These are phyloP conservation scores for Etheostoma cragini DNA, from an alignment of 2,113 vertebrate species.

Conservation along the genomic window DNA sequence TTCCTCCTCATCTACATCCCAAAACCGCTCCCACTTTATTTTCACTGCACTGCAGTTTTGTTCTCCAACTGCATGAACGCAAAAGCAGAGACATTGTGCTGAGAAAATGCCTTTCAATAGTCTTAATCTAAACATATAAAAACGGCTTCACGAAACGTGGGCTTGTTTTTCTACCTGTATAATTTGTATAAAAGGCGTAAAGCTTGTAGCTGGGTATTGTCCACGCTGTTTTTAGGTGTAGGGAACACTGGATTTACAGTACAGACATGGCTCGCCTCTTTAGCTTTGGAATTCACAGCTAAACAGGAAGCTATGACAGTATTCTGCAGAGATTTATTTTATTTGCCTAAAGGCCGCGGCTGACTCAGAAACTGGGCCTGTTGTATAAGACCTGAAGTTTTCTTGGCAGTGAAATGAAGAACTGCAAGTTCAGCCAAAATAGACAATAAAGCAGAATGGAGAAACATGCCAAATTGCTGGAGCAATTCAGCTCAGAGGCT, in stretches of 20 bases:
- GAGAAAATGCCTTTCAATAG: constrained; percentile 35
- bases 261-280: constrained; percentile 72
- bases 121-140: constrained; percentile 40
- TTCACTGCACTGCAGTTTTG: constrained; percentile 64
- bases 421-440: constrained; percentile 93
- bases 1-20: constrained; percentile 48
- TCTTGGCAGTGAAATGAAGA: constrained; percentile 86
- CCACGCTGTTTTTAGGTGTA: background rate
- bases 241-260: constrained; percentile 65
- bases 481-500: constrained; percentile 88
- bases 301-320: constrained; percentile 86
- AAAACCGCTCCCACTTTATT: constrained; percentile 63
- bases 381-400: constrained; percentile 89
- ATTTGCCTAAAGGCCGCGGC: constrained; percentile 86
- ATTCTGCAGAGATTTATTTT: constrained; percentile 85
- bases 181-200: constrained; percentile 24
- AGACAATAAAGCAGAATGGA: constrained; percentile 93
- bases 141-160: constrained; percentile 22
- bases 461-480: constrained; percentile 90
- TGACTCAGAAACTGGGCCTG: constrained; percentile 86
- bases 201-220: constrained; percentile 23
- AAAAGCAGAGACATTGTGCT: constrained; percentile 33
- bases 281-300: constrained; percentile 82
- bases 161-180: constrained; percentile 1
- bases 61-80: constrained; percentile 48